Percentiles rank a stretch among this genome's conserved stretches.
Conservation (phyloP, 2,113 vertebrate genomes). For the Trogon surrucura region DNA sequence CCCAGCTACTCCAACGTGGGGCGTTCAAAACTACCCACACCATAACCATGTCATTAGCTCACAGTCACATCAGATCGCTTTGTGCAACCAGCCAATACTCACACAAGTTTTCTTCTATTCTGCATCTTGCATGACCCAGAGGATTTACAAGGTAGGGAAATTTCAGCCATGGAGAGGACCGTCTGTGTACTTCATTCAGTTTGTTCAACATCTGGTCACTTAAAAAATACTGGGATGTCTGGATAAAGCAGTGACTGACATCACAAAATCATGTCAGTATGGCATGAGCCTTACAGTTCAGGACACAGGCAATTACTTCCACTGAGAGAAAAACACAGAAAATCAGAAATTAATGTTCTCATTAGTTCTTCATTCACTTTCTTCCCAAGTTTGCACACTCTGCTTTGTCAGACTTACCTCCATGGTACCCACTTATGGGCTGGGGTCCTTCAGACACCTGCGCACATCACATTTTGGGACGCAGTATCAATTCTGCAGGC, state of each 20-base stretch:
- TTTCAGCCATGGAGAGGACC: no score
- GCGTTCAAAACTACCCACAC: no score
- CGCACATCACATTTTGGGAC: neutral
- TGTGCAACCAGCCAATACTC: no score
- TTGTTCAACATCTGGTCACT: neutral
- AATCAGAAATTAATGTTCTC: neutral
- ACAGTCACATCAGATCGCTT: no score
- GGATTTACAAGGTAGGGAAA: no score
- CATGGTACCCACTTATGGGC: neutral
- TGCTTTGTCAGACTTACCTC: neutral
- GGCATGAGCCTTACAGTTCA: neutral
- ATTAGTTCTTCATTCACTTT: neutral
- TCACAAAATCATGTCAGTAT: neutral
- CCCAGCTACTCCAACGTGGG: no score
- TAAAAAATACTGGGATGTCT: neutral
- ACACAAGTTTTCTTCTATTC: no score
- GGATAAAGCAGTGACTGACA: neutral
- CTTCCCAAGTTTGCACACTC: neutral
- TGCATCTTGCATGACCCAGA: no score
- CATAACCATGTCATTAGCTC: no score
- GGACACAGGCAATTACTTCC: neutral
- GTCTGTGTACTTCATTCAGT: neutral
- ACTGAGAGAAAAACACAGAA: neutral
- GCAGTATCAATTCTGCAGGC: neutral
- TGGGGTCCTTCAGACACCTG: neutral